phyloP scores from a whole-genome alignment of 2,888 invertebrate genomes.

The Caenorhabditis sp. region DNA sequence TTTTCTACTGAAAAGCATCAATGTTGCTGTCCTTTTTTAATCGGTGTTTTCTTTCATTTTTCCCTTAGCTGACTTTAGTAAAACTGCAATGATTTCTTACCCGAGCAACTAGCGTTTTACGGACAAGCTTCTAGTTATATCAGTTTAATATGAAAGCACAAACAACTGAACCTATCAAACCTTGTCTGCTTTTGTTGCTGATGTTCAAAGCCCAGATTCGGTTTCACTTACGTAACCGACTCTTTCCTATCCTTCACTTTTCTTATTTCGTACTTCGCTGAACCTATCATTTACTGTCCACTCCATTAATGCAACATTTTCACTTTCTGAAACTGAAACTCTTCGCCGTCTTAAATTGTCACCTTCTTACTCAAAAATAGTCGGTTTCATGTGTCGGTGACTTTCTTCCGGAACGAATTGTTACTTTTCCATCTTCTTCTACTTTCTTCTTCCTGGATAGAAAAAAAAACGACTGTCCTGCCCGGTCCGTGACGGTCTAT shows the following conservation, averaged over 20 bases:
- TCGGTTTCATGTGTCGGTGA: conserved; percentile 24
- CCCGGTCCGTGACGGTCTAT: conserved; percentile 57
- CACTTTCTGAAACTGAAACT: conserved; percentile 54
- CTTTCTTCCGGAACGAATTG: conserved; percentile 35
- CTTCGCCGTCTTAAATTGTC: conserved; percentile 29
- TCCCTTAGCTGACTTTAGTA: too few relatives aligned
- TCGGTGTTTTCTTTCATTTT: too few relatives aligned
- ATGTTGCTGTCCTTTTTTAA: too few relatives aligned
- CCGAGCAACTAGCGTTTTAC: too few relatives aligned
- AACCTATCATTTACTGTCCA: conserved; percentile 46
- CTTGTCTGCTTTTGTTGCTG: background rate
- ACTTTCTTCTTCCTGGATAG: conserved; percentile 11
- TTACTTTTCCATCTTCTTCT: conserved; percentile 22
- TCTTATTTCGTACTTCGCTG: background rate
- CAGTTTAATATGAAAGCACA: too few relatives aligned
- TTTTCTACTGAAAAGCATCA: too few relatives aligned
- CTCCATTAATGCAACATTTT: conserved; percentile 56
- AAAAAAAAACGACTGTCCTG: conserved; percentile 61
- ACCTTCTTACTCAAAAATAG: conserved; percentile 22
- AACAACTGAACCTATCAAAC: too few relatives aligned
- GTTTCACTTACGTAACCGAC: conserved; percentile 29
- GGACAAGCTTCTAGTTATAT: too few relatives aligned
- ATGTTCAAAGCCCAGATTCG: background rate
- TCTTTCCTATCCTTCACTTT: background rate
- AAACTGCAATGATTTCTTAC: too few relatives aligned